These are phyloP conservation scores for Channa maculata DNA, from an alignment of 2,113 vertebrate species.

Conservation along the genomic window DNA sequence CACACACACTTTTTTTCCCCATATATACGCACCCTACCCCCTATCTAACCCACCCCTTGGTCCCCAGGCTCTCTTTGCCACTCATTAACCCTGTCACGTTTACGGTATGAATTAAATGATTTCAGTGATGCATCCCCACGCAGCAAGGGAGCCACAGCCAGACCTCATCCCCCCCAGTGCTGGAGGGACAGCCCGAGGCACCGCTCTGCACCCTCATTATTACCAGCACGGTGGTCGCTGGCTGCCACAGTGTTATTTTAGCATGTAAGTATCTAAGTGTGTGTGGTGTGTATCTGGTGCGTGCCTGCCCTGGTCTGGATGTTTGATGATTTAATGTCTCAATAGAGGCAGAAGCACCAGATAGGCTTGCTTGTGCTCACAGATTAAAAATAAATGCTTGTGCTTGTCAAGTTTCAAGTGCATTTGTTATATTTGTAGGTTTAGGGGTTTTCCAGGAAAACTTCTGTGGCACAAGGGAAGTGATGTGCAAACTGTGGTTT, in stretches of 20 bases:
- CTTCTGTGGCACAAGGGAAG: background rate
- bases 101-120: conserved; percentile 83
- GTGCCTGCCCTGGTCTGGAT: conserved; percentile 16
- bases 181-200: conserved; percentile 66
- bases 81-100: conserved; percentile 85
- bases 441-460: background rate
- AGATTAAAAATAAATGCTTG: background rate
- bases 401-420: background rate
- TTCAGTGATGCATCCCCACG: conserved; percentile 79
- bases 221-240: conserved; percentile 59
- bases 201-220: conserved; percentile 67
- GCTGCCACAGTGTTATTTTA: conserved; percentile 59
- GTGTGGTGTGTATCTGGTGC: conserved; percentile 12
- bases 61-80: conserved; percentile 82
- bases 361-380: background rate
- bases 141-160: conserved; percentile 58
- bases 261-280: conserved; percentile 1
- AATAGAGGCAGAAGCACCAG: conserved; percentile 16
- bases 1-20: conserved; percentile 2
- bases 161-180: conserved; percentile 34
- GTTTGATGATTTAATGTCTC: conserved; percentile 43
- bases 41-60: conserved; percentile 7
- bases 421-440: conserved; percentile 1
- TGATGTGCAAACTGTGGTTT: background rate
- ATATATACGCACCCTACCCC: background rate